Conservation (phyloP, 2,797 vertebrate genomes). For the Loris lydekkerianus region DNA sequence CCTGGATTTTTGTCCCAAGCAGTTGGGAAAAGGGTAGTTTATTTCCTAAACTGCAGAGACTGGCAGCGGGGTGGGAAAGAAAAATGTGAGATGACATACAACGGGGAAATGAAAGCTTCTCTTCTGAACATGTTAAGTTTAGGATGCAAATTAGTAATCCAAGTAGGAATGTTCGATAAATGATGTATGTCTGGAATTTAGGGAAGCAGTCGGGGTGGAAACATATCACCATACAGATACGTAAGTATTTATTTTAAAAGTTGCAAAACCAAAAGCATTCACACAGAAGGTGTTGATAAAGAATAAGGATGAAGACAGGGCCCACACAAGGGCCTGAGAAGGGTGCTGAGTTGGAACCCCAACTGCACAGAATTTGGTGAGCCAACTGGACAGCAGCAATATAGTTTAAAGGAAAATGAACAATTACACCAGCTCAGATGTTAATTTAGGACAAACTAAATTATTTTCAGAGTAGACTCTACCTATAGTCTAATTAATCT, state of each 20-base stretch:
- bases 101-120: not conserved
- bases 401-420: not conserved
- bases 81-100: not conserved
- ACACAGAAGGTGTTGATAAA: not conserved
- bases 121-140: not conserved
- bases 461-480: not conserved
- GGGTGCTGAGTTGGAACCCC: too few relatives aligned
- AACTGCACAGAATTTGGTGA: too few relatives aligned
- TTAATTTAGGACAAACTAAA: not conserved
- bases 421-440: not conserved
- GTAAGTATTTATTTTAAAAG: not conserved
- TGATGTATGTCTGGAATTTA: not conserved
- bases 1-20: not conserved
- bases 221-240: not conserved
- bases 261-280: not conserved
- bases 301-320: not conserved
- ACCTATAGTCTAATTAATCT: not conserved
- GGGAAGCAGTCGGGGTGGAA: not conserved
- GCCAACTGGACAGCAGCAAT: rapidly evolving
- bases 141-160: not conserved
- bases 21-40: not conserved
- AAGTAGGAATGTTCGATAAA: not conserved
- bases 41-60: not conserved
- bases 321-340: not conserved
- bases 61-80: not conserved